Conservation (phyloP, 2,113 vertebrate species). For the Neopipo cinnamomea region DNA sequence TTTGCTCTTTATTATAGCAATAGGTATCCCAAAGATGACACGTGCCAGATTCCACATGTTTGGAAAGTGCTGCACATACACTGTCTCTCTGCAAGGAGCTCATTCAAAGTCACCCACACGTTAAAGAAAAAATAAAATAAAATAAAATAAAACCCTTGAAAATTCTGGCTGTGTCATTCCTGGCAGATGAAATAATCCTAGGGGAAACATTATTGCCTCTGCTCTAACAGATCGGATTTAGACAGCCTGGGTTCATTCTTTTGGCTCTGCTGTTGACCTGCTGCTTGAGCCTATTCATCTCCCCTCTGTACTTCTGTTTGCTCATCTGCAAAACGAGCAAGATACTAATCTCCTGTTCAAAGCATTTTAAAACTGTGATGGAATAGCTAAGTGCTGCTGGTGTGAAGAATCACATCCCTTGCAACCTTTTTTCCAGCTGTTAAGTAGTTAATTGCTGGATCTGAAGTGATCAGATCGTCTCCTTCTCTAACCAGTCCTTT, state of each 20-base stretch:
- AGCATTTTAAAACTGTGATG: constrained; percentile 40
- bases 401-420: constrained; percentile 16
- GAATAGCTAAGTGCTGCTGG: constrained; percentile 8
- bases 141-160: neutral
- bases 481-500: constrained; percentile 31
- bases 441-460: constrained; percentile 60
- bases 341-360: constrained; percentile 61
- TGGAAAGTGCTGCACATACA: accelerated
- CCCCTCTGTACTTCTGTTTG: constrained; percentile 55
- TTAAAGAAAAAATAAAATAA: neutral
- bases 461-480: constrained; percentile 51
- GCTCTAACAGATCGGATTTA: neutral
- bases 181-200: constrained; percentile 22
- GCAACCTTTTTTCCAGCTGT: constrained; percentile 53
- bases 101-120: neutral
- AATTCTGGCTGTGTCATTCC: neutral
- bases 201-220: neutral
- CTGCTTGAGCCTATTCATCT: constrained; percentile 40
- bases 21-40: neutral
- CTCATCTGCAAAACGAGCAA: constrained; percentile 64
- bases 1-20: neutral
- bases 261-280: constrained; percentile 50
- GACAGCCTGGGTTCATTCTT: neutral
- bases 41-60: accelerated
- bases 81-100: neutral